Evolutionary conservation across 1,140 invertebrate species (phyloP), one percentile per base, ranked within the genome.

Genomic region (Trypoxylus dichotomus): DNA sequence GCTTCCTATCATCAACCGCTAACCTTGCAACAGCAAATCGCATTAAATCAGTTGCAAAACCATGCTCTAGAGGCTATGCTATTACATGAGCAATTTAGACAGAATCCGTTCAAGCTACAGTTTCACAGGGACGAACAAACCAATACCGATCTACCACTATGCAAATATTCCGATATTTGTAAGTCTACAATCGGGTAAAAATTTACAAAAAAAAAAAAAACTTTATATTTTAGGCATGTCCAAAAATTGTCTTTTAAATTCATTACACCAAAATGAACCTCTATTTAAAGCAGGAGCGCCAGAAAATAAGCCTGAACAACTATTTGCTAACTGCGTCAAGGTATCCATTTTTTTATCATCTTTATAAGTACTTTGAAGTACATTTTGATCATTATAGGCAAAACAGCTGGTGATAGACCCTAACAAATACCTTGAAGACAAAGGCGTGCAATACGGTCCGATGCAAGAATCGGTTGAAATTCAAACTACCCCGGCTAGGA

Each of bases 21-120:
- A 37, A 77, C 19, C 7, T 68, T 77, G 10, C 71, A 77, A 54
- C 77, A 77, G 74, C 77, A 77, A 25, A 77, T 77, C 8, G 77
- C 77, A 27, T 41, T 77, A 15, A 77, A 77, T 25, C 42, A 73
- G 19, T 13, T 77, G 2, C 54, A 77, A 29, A 73, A 77, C 21
- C 41, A 77, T n/a, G 77, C 47, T 5, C 54, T 77, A 25, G 77
- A 77, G 47, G 13, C 42, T 3, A 73, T 77, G 72, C 71, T 77
- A 5, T 54, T 77, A 15, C 71, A 77, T 11, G 71, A 77, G 74
- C 41, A 73, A 15, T 74, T 74, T 19, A 77, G 71, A 29, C 27
- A 63, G 41, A 77, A 74, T 24, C 63, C 68, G 21, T 47, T 58
- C 47, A 47, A 74, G 71, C 41, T 77, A 41, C 32, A 74, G 24